Base-by-base conservation (phyloP, 1,140 invertebrate species). In the Leguminivora glycinivorella region DNA sequence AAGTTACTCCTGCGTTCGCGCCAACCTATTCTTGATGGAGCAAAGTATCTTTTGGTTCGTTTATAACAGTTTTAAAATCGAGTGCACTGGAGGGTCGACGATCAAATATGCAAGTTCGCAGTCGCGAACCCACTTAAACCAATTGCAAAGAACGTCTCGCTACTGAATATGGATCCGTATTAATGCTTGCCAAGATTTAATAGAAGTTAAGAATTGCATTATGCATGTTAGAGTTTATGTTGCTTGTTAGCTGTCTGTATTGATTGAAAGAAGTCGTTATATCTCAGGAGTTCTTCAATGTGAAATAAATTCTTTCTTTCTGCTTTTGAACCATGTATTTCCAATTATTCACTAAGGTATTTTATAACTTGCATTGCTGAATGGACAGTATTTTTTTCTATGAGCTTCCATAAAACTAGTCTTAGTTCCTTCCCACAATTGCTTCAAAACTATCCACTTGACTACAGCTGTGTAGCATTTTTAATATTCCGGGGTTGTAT, bases 81-180 rank as follows among this genome's bases (percentile, higher is more conserved):
- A 52, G 47, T 22, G 47, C 47, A 52, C 22, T 10, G 47, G 47
- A 52, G 47, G 47, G 47, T 76, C 63, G 70, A 29, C 68, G 69
- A 77, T 75, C 67, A 80, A 75, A 77, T 70, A 77, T 75, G 71
- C 70, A 73, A 75, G 58, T 75, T 73, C 40, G 71, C 56, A 69
- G 69, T 22, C 66, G 38, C 47, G 69, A 73, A 73, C 72, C n/a
- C 74, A 75, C 76, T 78, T 75, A 78, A 63, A 80, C 34, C 74
- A 72, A 79, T 79, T 74, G 74, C 70, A 56, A 76, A 77, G 71
- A 52, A 52, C 47, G 47, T 52, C 47, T 19, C 22, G 17, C 47
- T 52, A 9, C 47, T 52, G 19, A 52, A 52, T 52, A 52, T 52
- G 47, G 19, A 52, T 52, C 19, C 6, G 47, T 22, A 52, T 52